These are phyloP conservation scores for Antechinus stuartii DNA, from an alignment of 2,113 vertebrate species.

Conservation along the genomic window DNA sequence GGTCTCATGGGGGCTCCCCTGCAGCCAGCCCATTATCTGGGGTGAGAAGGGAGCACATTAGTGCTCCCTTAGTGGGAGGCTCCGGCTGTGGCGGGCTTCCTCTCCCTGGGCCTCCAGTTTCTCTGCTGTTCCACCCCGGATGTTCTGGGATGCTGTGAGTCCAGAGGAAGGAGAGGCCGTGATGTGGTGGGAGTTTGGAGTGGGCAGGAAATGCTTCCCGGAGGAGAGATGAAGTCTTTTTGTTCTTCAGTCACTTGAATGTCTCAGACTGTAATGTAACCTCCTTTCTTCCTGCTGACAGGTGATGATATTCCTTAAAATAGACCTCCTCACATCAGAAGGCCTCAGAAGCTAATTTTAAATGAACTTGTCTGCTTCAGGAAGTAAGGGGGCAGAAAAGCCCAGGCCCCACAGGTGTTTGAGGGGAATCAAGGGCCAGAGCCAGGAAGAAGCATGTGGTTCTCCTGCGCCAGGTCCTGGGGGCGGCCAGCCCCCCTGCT, in stretches of 20 bases:
- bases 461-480: too few relatives aligned
- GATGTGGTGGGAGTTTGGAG: background rate
- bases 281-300: conserved; percentile 6
- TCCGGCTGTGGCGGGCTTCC: too few relatives aligned
- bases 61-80: too few relatives aligned
- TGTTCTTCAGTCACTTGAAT: background rate
- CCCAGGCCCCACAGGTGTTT: background rate
- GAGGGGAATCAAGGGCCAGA: background rate
- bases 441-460: background rate
- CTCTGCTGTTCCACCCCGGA: background rate
- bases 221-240: background rate
- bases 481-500: background rate
- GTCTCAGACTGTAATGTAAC: conserved; percentile 3
- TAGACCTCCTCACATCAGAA: background rate
- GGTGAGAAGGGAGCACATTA: too few relatives aligned
- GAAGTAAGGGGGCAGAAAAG: background rate
- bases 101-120: too few relatives aligned
- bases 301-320: conserved; percentile 4
- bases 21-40: background rate
- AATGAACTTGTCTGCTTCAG: conserved; percentile 6
- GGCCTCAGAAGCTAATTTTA: conserved; percentile 6
- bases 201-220: background rate
- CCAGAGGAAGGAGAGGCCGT: background rate
- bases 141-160: background rate
- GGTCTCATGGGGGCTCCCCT: background rate